phyloP scores from a whole-genome alignment of 2,113 vertebrate genomes.

The Zapus hudsonius region DNA sequence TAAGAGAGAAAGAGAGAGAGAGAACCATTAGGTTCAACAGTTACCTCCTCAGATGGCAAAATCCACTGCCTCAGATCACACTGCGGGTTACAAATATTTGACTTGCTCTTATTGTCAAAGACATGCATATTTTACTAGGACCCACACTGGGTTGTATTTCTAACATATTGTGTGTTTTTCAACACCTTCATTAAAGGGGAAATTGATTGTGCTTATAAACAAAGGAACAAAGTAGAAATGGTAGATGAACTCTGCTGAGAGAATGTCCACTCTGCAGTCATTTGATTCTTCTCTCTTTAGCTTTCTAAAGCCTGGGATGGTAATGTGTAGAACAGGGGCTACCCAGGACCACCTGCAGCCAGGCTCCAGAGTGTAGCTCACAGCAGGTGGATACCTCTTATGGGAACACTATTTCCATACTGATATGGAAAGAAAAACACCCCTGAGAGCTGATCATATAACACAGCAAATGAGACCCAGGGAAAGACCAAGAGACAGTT shows the following conservation, averaged over 20 bases:
- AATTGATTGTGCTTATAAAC: slow-evolving; percentile 67
- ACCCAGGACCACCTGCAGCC: slow-evolving; percentile 44
- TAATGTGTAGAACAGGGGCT: slow-evolving; percentile 46
- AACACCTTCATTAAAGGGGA: slow-evolving; percentile 73
- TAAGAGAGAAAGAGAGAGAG: neutral
- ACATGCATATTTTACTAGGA: slow-evolving; percentile 35
- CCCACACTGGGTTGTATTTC: slow-evolving; percentile 48
- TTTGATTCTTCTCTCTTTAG: slow-evolving; percentile 69
- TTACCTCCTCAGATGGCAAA: neutral
- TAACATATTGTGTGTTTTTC: slow-evolving; percentile 57
- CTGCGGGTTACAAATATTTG: neutral
- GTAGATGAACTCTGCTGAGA: slow-evolving; percentile 73
- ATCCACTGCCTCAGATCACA: neutral
- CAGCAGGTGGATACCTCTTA: slow-evolving; percentile 55
- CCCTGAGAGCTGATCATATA: slow-evolving; percentile 54
- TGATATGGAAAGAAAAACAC: slow-evolving; percentile 65
- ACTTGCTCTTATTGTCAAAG: neutral
- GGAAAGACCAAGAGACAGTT: slow-evolving; percentile 3
- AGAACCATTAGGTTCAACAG: neutral
- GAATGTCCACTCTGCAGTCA: slow-evolving; percentile 65
- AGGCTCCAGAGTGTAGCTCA: slow-evolving; percentile 52
- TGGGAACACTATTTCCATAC: slow-evolving; percentile 45
- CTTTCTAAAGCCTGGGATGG: slow-evolving; percentile 71
- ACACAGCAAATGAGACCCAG: slow-evolving; percentile 46
- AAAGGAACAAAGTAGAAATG: slow-evolving; percentile 71